Base-by-base conservation (phyloP, 30 jellyfish, hydroid and myxozoan genomes). In the Euphysa ruthae region DNA sequence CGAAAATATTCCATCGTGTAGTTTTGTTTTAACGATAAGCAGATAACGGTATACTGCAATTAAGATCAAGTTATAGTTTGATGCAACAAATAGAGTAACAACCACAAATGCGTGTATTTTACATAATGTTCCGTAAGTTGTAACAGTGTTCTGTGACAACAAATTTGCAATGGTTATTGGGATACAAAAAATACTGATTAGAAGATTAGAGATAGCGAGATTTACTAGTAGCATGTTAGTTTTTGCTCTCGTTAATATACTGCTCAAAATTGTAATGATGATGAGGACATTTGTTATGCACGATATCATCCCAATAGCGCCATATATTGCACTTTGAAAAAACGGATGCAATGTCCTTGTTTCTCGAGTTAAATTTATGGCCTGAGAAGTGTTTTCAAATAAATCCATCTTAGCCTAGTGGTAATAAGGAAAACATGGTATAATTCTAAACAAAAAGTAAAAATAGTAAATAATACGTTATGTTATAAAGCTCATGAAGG, bases 21-120 rank as follows among this genome's bases (percentile, higher is more conserved):
- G 7, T 34, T 27, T 49, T 14, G 46, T 49, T 43, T 16, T 12
- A n/a, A 43, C 54, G 25, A 68, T 49, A 18, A 68, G 52, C 1
- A 68, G 22, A 21, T 68, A 68, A 24, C 80, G 74, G 27, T 68
- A 58, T 4, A 43, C 31, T 14, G 80, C 80, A 8, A 68, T 68
- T 43, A 68, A 68, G 0, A 34, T 6, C 55, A 68, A 49, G 21
- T 68, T 68, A 6, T 43, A 68, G 20, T 42, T 50, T 2, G 75
- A 42, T 14, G 28, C 44, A 18, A 68, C n/a, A 49, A 68, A 68
- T 43, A 54, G 15, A 0, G 34, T 31, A 13, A 49, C 49, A 68
- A 68, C 29, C 5, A 68, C 15, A 4, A 35, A 18, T 20, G 73
- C 80, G 27, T 22, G 16, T 26, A 68, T 7, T 6, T 26, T 33